These are phyloP conservation scores for Aeoliscus strigatus DNA, from an alignment of 2,797 vertebrate genomes.

Conservation along the genomic window DNA sequence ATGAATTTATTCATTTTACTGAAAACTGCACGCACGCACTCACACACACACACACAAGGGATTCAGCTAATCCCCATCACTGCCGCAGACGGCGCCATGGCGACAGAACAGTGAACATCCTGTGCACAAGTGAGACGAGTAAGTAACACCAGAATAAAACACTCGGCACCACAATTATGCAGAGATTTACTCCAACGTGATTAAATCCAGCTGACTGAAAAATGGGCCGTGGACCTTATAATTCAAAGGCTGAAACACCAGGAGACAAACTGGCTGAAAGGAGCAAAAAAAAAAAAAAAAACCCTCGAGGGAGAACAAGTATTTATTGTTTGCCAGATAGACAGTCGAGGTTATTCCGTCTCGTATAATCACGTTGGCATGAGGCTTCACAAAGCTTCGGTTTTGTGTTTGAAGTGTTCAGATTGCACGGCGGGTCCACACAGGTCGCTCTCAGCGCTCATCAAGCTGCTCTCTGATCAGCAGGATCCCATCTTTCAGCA, in stretches of 20 bases:
- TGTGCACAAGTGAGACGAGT: constrained; percentile 11
- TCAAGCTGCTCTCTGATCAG: constrained; percentile 50
- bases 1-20: too few relatives aligned
- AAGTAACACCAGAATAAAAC: constrained; percentile 33
- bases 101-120: constrained; percentile 21
- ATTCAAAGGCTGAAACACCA: constrained; percentile 39
- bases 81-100: constrained; percentile 21
- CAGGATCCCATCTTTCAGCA: constrained; percentile 1
- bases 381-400: constrained; percentile 19
- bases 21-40: too few relatives aligned
- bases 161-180: constrained; percentile 42
- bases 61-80: constrained; percentile 26
- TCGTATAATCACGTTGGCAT: neutral
- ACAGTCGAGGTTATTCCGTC: constrained; percentile 8
- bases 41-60: too few relatives aligned
- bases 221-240: constrained; percentile 24
- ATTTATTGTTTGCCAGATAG: constrained; percentile 1
- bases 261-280: constrained; percentile 4
- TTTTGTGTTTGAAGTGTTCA: constrained; percentile 48
- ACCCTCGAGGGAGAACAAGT: neutral
- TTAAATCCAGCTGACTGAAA: constrained; percentile 35
- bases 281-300: constrained; percentile 7
- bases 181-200: constrained; percentile 31
- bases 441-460: constrained; percentile 46
- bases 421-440: constrained; percentile 13